Conservation (phyloP, 2,888 invertebrate species). For the Fabriciana adippe region DNA sequence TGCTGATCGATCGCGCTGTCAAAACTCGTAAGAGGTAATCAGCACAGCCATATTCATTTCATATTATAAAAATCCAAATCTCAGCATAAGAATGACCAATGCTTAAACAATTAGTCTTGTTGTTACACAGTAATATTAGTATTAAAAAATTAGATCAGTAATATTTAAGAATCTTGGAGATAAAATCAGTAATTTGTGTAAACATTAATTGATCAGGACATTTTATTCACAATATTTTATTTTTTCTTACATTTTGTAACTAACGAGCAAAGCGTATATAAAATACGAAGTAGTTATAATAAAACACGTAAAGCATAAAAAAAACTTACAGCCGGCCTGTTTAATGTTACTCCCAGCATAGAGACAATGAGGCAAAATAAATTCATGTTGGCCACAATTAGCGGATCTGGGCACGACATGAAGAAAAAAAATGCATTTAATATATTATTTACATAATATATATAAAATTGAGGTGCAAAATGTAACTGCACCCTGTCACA, state of each 20-base stretch:
- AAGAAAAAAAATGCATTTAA: conserved; percentile 44
- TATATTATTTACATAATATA: conserved; percentile 26
- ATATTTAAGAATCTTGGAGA: no score
- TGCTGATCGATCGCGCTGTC: conserved; percentile 55
- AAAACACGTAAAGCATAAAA: conserved; percentile 6
- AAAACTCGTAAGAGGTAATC: conserved; percentile 29
- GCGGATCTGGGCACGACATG: conserved; percentile 53
- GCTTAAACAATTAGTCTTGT: not conserved
- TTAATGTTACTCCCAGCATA: conserved; percentile 54
- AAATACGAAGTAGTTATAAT: no score
- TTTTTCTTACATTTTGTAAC: no score
- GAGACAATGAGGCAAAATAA: conserved; percentile 56
- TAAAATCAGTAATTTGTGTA: no score
- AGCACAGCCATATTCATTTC: conserved; percentile 23
- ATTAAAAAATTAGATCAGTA: no score
- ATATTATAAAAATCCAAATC: not conserved
- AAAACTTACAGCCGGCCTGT: conserved; percentile 41
- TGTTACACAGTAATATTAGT: not conserved
- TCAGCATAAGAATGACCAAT: not conserved
- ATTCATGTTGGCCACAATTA: conserved; percentile 58
- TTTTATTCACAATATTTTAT: no score
- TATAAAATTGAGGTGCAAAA: conserved; percentile 42
- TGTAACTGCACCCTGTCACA: conserved; percentile 46
- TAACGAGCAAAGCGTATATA: no score
- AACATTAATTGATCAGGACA: no score